Percentiles rank a stretch among this genome's conserved stretches.
Conservation (phyloP, 2,797 vertebrate species). For the Sciurus carolinensis region DNA sequence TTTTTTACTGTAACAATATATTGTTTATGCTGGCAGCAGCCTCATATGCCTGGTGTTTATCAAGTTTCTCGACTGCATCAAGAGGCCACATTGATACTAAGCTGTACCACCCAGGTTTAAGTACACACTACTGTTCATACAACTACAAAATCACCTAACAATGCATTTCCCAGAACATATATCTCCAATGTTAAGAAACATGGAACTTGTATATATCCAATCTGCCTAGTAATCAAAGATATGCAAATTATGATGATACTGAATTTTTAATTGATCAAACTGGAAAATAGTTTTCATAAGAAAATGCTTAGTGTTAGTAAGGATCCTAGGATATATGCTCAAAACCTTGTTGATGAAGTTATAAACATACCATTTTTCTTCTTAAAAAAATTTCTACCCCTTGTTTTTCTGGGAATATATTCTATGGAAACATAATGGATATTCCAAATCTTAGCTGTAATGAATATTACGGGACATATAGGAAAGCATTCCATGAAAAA, state of each 20-base stretch:
- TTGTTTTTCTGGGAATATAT: constrained; percentile 4
- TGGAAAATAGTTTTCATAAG: constrained; percentile 25
- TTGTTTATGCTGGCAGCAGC: background rate
- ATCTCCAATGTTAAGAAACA: background rate
- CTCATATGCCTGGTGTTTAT: background rate
- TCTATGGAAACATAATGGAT: background rate
- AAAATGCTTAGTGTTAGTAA: background rate
- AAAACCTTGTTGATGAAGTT: background rate
- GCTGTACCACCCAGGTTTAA: background rate
- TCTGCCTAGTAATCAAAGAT: background rate
- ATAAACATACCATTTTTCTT: background rate
- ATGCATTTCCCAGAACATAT: background rate
- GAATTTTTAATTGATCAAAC: background rate
- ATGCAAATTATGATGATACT: background rate
- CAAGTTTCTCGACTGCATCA: background rate
- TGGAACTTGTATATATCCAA: background rate
- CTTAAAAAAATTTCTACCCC: background rate
- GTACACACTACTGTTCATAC: background rate
- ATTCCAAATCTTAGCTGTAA: background rate
- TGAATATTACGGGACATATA: background rate
- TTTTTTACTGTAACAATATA: background rate
- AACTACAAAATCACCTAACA: background rate
- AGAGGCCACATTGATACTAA: background rate
- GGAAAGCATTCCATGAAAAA: background rate
- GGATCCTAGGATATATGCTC: background rate